Evolutionary conservation across 2,113 vertebrate species (phyloP), one percentile per base, ranked within the genome.

Genomic region (Lampris incognitus): DNA sequence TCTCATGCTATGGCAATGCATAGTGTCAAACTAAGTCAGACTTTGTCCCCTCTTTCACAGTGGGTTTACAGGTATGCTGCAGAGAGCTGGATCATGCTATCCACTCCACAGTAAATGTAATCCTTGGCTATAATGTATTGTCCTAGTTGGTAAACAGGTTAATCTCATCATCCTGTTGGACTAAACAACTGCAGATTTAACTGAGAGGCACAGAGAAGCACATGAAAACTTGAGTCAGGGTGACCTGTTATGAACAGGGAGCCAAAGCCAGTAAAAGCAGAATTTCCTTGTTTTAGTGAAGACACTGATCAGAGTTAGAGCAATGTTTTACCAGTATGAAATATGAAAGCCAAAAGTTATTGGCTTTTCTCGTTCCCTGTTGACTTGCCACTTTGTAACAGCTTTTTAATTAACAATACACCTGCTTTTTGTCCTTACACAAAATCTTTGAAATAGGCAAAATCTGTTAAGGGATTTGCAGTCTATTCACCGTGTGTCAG

Each of bases 101-200:
- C 51, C 41, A 65, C 44, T 66, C 46, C n/a, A 9, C 9, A 46
- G 72, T 65, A 76, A 83, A 75, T 83, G 80, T 76, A 72, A 67
- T 69, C 55, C 79, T 66, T 67, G 70, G 64, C 58, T 57, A 58
- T 81, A 78, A 76, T 87, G 72, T 39, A 77, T 49, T 62, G 69
- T 50, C 70, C 24, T 40, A 51, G 44, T 3, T 37, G 80, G 84
- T 78, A 69, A 76, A 86, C 91, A 89, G 87, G 83, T 89, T 90
- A 78, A 92, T 92, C 87, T 77, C 69, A 88, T 92, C 90, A 85
- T 61, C 57, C 59, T 39, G n/a, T 76, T 79, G 74, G 81, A 79
- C 91, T 83, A 83, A 87, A 89, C 80, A 76, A 76, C 73, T 76
- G 61, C 48, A 40, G 60, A 78, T 87, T 73, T 83, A 87, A 86